Base-by-base conservation (phyloP, 2,888 invertebrate species). In the Nasonia oneida region DNA sequence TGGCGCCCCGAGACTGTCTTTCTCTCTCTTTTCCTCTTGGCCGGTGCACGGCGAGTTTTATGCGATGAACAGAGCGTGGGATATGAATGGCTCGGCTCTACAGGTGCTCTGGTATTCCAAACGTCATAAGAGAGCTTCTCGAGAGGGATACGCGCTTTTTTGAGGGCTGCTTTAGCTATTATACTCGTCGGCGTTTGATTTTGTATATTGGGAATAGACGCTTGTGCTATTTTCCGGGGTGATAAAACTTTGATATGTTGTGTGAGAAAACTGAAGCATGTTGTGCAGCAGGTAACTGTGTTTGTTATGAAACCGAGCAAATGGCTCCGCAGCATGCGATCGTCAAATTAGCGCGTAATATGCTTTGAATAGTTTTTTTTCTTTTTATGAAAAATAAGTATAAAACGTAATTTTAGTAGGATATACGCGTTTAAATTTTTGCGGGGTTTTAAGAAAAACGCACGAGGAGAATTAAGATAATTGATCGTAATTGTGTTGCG, bases 21-120 rank as follows among this genome's bases (percentile, higher is more conserved):
- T 78, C 47, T 64, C 14, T 78, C 67, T 67, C 78, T 78, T 47
- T 78, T 47, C 67, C 23, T 71, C 37, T 71, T n/a, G 64, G 67
- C 12, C 67, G 8, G 33, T 33, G n/a, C 37, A 29, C 67, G 29
- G 29, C 29, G 29, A 67, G 33, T 67, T 33, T 67, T 79, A 79
- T 29, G 67, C 67, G 67, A 64, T 57, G n/a, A n/a, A 1, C 71
- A 18, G 33, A 37, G 71, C 71, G 71, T 39, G 39, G 42, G 37
- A n/a, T 71, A 71, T 18, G 71, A 37, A 18, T 67, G 67, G 29
- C 29, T 67, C 8, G 61, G n/a, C 10, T 53, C 15, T 23, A 61
- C 61, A 61, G 61, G 61, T 61, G 61, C 23, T 61, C 61, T 61
- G 61, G 23, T 23, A 61, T 61, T 61, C 61, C 61, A 18, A 23